Conservation (phyloP, 2,888 invertebrate species). For the Monopis laevigella region DNA sequence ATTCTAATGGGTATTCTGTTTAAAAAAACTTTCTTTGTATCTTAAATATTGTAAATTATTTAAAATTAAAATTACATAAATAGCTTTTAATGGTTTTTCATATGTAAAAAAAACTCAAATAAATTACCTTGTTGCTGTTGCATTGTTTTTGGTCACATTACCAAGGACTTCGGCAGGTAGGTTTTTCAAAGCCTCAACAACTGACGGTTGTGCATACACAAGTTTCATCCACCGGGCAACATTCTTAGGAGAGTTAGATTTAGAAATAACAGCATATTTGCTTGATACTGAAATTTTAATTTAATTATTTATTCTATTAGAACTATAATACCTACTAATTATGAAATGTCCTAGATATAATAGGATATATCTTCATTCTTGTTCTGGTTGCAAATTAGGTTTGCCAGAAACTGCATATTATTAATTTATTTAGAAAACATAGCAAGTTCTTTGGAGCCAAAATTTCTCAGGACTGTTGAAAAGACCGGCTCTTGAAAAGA, state of each 20-base stretch:
- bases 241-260: slow-evolving; percentile 64
- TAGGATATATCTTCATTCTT: too few relatives aligned
- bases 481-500: too few relatives aligned
- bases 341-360: too few relatives aligned
- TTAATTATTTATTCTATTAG: too few relatives aligned
- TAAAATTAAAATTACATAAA: not conserved
- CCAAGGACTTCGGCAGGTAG: slow-evolving; percentile 62
- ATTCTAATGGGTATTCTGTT: too few relatives aligned
- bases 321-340: too few relatives aligned
- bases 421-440: too few relatives aligned
- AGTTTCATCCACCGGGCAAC: slow-evolving; percentile 75
- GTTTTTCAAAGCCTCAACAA: slow-evolving; percentile 63
- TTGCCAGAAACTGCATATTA: too few relatives aligned
- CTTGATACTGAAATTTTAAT: slow-evolving; percentile 36
- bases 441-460: too few relatives aligned
- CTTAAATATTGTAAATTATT: not conserved
- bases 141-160: slow-evolving; percentile 32
- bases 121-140: slow-evolving; percentile 24
- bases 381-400: too few relatives aligned
- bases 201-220: slow-evolving; percentile 68
- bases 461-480: too few relatives aligned
- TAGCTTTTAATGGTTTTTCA: not conserved
- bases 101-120: slow-evolving; percentile 1
- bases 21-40: not conserved
- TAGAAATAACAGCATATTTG: slow-evolving; percentile 40